phyloP scores from a whole-genome alignment of 2,888 invertebrate genomes.

The Drosophila parthenogenetica region DNA sequence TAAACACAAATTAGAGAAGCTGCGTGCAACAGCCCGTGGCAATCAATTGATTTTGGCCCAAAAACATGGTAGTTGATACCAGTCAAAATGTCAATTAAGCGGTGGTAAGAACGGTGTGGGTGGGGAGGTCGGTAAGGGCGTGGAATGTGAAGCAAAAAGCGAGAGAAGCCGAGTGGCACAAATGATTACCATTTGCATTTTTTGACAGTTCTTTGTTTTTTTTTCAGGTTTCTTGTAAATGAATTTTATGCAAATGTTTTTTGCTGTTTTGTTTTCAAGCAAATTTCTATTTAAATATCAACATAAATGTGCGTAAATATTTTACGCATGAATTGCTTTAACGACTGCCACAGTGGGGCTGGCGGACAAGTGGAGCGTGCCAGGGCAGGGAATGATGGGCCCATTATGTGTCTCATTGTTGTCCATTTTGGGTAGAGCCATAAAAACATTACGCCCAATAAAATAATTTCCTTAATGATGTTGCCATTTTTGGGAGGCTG shows the following conservation, averaged over 20 bases:
- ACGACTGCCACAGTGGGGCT: slow-evolving; percentile 2
- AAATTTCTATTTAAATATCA: slow-evolving; percentile 49
- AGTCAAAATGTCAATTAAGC: slow-evolving; percentile 74
- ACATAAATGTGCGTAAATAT: slow-evolving; percentile 62
- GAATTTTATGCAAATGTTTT: slow-evolving; percentile 66
- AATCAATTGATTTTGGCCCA: slow-evolving; percentile 72
- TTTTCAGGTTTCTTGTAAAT: slow-evolving; percentile 26
- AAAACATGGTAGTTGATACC: slow-evolving; percentile 35
- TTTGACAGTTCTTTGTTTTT: slow-evolving; percentile 30
- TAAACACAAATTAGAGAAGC: slow-evolving; percentile 75
- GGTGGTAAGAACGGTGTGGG: neutral
- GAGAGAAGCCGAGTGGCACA: neutral
- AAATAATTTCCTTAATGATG: slow-evolving; percentile 79
- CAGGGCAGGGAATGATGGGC: neutral
- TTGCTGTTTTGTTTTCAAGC: slow-evolving; percentile 8
- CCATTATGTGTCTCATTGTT: slow-evolving; percentile 65
- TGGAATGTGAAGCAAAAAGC: neutral
- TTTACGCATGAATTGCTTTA: slow-evolving; percentile 40
- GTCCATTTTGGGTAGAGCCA: slow-evolving; percentile 52
- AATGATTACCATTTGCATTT: slow-evolving; percentile 62
- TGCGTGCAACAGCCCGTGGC: slow-evolving; percentile 45
- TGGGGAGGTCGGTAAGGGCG: neutral
- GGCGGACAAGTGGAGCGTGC: neutral
- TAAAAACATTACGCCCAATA: slow-evolving; percentile 83
- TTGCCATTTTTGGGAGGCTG: slow-evolving; percentile 45